These are phyloP conservation scores for Heterotilapia buettikoferi DNA, from an alignment of 2,113 vertebrate genomes.

Conservation along the genomic window DNA sequence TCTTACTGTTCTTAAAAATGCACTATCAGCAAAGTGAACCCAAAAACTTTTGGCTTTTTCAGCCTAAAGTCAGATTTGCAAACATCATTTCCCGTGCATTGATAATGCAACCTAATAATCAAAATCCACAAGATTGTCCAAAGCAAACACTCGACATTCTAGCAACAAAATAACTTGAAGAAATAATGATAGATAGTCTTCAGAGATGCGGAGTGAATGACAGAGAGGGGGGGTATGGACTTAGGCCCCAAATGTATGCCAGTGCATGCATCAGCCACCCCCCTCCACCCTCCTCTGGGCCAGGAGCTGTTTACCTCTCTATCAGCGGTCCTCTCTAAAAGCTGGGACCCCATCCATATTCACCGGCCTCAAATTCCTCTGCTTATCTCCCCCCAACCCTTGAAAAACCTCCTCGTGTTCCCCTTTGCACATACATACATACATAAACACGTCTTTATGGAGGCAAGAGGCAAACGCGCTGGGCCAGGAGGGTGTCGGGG, in stretches of 20 bases:
- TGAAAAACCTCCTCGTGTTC: slow-evolving; percentile 68
- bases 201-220: slow-evolving; percentile 39
- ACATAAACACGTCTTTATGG: slow-evolving; percentile 78
- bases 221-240: slow-evolving; percentile 30
- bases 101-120: slow-evolving; percentile 24
- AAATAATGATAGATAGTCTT: slow-evolving; percentile 62
- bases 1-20: neutral
- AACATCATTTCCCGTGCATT: neutral
- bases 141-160: slow-evolving; percentile 16
- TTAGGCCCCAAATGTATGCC: slow-evolving; percentile 68
- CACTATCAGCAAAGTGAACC: slow-evolving; percentile 11
- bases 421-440: slow-evolving; percentile 76
- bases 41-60: slow-evolving; percentile 6
- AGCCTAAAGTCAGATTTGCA: slow-evolving; percentile 3
- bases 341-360: slow-evolving; percentile 76
- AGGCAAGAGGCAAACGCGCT: slow-evolving; percentile 64
- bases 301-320: slow-evolving; percentile 79
- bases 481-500: slow-evolving; percentile 60
- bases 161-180: slow-evolving; percentile 29
- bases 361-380: slow-evolving; percentile 75
- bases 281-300: slow-evolving; percentile 40
- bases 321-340: slow-evolving; percentile 70
- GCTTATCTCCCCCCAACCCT: slow-evolving; percentile 73
- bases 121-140: slow-evolving; percentile 33
- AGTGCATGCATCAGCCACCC: slow-evolving; percentile 58